A percentile compares a stretch with the other conserved stretches of the same genome.
Evolutionary conservation across 2,113 vertebrate species (phyloP).

Genomic region (Proteles cristata): DNA sequence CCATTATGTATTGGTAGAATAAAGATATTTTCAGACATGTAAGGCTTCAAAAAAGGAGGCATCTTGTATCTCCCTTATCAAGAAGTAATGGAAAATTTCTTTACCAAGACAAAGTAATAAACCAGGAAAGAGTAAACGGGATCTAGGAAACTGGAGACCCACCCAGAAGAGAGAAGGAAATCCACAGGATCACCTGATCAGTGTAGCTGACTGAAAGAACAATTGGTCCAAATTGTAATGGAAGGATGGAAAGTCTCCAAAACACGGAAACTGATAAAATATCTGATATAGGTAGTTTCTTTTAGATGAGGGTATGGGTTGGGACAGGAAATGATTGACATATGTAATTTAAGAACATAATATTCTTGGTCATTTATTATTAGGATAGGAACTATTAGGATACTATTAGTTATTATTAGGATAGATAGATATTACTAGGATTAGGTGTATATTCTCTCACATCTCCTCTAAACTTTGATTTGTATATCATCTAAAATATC

Average conservation of each 20-base stretch:
- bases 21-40: background rate
- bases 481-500: slow-evolving; percentile 22
- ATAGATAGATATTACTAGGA: too few relatives aligned
- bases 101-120: background rate
- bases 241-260: background rate
- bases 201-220: background rate
- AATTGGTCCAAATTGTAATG: background rate
- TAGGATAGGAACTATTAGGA: background rate
- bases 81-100: background rate
- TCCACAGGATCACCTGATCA: background rate
- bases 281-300: background rate
- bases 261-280: background rate
- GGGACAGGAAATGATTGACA: background rate
- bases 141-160: background rate
- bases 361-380: background rate
- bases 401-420: too few relatives aligned
- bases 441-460: background rate
- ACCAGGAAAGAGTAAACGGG: background rate
- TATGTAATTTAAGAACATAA: slow-evolving; percentile 31
- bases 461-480: slow-evolving; percentile 15
- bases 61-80: slow-evolving; percentile 1
- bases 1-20: background rate
- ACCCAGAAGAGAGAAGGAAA: background rate
- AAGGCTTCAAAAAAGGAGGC: background rate
- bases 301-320: background rate